Evolutionary conservation across 2,113 vertebrate species (phyloP).

Genomic region (Cryptomyrus ogoouensis): DNA sequence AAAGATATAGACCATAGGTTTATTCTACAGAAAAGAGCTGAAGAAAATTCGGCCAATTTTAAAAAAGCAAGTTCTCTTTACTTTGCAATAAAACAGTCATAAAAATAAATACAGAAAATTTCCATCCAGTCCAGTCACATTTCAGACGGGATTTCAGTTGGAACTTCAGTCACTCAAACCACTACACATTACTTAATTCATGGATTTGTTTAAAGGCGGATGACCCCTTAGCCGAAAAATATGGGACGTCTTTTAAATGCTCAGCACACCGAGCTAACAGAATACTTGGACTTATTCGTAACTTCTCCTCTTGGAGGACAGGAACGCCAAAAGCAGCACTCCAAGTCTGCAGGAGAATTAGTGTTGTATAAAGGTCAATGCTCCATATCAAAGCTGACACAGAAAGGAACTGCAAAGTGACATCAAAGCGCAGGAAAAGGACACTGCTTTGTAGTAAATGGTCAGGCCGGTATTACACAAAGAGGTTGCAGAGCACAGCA

Average conservation of each 20-base stretch:
- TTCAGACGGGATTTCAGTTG: background rate
- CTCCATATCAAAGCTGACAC: background rate
- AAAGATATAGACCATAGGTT: background rate
- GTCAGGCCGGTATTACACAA: background rate
- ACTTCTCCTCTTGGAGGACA: no score
- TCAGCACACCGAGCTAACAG: background rate
- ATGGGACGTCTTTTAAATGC: background rate
- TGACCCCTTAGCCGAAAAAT: background rate
- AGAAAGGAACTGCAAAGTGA: background rate
- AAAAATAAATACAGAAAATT: background rate
- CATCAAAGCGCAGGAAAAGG: background rate
- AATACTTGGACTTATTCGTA: background rate
- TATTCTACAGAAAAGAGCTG: background rate
- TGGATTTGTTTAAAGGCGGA: background rate
- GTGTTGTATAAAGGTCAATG: slow-evolving; percentile 1
- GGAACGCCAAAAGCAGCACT: background rate
- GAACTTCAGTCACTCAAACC: background rate
- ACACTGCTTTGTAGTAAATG: background rate
- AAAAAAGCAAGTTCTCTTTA: background rate
- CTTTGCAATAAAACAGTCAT: background rate
- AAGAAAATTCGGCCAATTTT: background rate
- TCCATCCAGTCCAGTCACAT: background rate
- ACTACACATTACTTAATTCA: background rate
- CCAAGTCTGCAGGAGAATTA: background rate
- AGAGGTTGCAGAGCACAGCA: background rate